phyloP scores from a whole-genome alignment of 2,888 invertebrate genomes.

The Drosophila aldrichi region DNA sequence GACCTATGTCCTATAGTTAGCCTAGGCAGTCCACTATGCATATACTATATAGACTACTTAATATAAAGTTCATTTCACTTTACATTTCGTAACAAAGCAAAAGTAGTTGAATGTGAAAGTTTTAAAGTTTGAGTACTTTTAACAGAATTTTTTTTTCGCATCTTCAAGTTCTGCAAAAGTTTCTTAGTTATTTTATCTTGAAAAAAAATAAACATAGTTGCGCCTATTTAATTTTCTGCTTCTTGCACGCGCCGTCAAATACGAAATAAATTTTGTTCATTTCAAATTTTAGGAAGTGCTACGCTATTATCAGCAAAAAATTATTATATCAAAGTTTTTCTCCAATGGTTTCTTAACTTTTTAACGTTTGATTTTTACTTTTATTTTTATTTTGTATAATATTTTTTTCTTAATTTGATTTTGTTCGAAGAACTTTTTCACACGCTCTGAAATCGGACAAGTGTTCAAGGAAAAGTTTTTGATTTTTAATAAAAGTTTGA shows the following conservation, averaged over 20 bases:
- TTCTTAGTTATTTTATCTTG: neutral
- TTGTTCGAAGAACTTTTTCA: conserved; percentile 7
- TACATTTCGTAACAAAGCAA: neutral
- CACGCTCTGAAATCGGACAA: conserved; percentile 28
- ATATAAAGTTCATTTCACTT: neutral
- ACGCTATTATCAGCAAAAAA: conserved; percentile 9
- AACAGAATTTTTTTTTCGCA: neutral
- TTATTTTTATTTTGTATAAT: neutral
- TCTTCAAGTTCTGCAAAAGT: neutral
- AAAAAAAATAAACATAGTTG: neutral
- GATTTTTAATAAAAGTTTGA: conserved; percentile 21
- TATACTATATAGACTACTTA: neutral
- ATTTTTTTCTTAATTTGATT: conserved; percentile 4
- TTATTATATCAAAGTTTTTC: conserved; percentile 14
- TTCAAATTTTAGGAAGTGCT: conserved; percentile 10
- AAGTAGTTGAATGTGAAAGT: neutral
- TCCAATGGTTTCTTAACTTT: conserved; percentile 12
- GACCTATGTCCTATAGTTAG: neutral
- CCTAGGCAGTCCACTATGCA: neutral
- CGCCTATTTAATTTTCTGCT: neutral
- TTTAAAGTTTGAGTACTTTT: neutral
- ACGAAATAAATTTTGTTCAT: neutral
- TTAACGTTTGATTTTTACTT: conserved; percentile 4
- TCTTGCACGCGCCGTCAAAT: neutral
- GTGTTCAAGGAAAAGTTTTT: conserved; percentile 26